phyloP scores from a whole-genome alignment of 2,113 vertebrate species.

The Calyptommatus sinebrachiatus region DNA sequence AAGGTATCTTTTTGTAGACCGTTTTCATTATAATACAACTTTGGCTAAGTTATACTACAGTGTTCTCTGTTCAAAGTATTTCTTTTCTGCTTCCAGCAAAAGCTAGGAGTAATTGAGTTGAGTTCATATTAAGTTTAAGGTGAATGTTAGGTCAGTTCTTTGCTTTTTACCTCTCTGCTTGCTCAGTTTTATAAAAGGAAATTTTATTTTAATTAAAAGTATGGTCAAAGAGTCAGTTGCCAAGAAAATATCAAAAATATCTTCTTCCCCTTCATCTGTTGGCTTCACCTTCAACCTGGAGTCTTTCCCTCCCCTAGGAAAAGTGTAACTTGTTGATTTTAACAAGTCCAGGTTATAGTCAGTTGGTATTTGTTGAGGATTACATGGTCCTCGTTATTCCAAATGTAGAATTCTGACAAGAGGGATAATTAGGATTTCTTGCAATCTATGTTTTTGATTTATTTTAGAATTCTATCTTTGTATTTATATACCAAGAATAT shows the following conservation, averaged over 20 bases:
- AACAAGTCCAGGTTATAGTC: neutral
- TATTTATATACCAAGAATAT: too few species aligned
- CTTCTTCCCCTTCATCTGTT: neutral
- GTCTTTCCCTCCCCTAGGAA: neutral
- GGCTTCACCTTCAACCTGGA: neutral
- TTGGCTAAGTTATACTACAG: neutral
- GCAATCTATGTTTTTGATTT: too few species aligned
- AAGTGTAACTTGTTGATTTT: neutral
- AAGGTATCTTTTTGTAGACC: constrained; percentile 24
- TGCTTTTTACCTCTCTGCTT: constrained; percentile 3
- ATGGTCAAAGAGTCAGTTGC: neutral
- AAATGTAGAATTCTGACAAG: neutral
- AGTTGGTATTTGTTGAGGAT: neutral
- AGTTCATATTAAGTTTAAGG: constrained; percentile 25
- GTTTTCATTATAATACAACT: neutral
- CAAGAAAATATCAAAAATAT: neutral
- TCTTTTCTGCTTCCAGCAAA: constrained; percentile 20
- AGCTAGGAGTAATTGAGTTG: neutral
- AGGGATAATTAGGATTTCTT: too few species aligned
- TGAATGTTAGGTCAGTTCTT: constrained; percentile 21
- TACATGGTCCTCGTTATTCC: neutral
- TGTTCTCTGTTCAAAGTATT: neutral
- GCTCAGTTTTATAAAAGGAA: constrained; percentile 30
- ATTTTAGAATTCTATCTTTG: too few species aligned
- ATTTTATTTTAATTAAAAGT: constrained; percentile 20